Conservation (phyloP, 2,797 vertebrate species). For the Lepilemur septentrionalis region DNA sequence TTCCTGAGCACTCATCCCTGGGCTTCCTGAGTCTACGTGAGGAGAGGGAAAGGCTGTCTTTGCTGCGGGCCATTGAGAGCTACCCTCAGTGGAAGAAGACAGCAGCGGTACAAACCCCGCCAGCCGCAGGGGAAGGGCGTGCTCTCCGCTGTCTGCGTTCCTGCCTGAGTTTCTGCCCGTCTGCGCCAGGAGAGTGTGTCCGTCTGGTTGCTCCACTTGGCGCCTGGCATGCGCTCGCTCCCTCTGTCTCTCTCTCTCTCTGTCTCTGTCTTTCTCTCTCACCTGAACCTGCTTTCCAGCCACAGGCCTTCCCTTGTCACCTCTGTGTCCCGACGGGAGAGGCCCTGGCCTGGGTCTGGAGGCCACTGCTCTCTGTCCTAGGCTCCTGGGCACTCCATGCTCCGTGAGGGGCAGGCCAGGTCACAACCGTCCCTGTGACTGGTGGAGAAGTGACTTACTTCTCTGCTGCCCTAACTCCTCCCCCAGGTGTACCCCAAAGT, state of each 20-base stretch:
- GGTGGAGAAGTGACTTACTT: not conserved
- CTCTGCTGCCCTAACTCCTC: not conserved
- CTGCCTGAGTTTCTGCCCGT: not conserved
- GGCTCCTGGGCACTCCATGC: not conserved
- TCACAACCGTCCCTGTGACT: not conserved
- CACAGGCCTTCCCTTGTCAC: not conserved
- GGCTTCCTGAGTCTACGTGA: not conserved
- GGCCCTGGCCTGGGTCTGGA: not conserved
- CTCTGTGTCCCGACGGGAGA: not conserved
- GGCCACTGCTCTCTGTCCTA: not conserved
- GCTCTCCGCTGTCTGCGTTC: not conserved
- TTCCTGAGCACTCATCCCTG: not conserved
- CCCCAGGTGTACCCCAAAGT: not conserved
- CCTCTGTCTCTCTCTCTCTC: not conserved
- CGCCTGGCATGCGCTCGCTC: fast-evolving
- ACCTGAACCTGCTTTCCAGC: not conserved
- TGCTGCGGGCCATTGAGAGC: not conserved
- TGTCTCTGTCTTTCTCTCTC: not conserved
- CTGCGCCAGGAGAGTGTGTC: not conserved
- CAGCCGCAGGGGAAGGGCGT: not conserved
- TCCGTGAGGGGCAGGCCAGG: too few species aligned
- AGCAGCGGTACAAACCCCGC: too few species aligned
- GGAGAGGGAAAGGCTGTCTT: not conserved
- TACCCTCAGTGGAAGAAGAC: not conserved
- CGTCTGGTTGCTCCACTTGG: fast-evolving